These are phyloP conservation scores for Pandemis cinnamomeana DNA, from an alignment of 2,888 invertebrate species.

Conservation along the genomic window DNA sequence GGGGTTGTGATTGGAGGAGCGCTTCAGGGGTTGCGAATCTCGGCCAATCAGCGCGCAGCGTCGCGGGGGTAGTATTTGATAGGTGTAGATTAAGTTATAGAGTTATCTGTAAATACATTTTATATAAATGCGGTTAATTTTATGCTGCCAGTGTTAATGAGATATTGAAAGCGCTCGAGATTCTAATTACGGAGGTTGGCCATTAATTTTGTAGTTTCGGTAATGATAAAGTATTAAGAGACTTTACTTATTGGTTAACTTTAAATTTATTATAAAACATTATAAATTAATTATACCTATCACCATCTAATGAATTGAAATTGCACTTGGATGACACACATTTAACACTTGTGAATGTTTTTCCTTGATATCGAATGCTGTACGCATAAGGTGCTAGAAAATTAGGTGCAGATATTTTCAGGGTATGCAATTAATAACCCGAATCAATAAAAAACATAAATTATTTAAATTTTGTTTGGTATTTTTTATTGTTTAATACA, in stretches of 20 bases:
- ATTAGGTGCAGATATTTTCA: too few species aligned
- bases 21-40: conserved; percentile 72
- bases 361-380: too few species aligned
- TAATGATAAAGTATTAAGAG: conserved; percentile 5
- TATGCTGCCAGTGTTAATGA: conserved; percentile 67
- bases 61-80: conserved; percentile 71
- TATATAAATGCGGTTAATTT: conserved; percentile 73
- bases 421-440: too few species aligned
- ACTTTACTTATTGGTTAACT: background rate
- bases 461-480: too few species aligned
- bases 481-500: too few species aligned
- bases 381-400: too few species aligned
- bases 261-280: too few species aligned
- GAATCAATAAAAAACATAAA: too few species aligned
- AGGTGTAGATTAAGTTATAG: conserved; percentile 83
- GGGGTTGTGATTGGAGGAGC: conserved; percentile 66
- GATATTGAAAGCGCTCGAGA: conserved; percentile 55
- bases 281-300: too few species aligned
- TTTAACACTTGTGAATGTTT: too few species aligned
- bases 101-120: conserved; percentile 71
- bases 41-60: conserved; percentile 65
- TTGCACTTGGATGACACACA: too few species aligned
- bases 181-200: conserved; percentile 33
- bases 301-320: too few species aligned
- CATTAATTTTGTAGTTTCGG: conserved; percentile 34